A percentile compares a stretch with the other conserved stretches of the same genome.
Conservation (phyloP, 2,888 invertebrate species). For the Hemithea aestivaria region DNA sequence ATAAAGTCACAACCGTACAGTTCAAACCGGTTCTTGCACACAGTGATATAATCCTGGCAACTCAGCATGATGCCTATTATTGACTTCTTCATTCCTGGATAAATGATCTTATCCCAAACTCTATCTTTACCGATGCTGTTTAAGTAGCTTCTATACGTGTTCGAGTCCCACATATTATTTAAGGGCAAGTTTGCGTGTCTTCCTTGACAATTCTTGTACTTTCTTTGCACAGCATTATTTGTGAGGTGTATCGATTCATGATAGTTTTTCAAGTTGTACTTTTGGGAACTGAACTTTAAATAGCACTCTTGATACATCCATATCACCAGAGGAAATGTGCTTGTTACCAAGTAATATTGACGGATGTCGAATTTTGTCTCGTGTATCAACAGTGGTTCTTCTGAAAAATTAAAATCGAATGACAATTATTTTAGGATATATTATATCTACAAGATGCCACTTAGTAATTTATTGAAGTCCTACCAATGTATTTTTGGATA, state of each 20-base stretch:
- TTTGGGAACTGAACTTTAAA: constrained; percentile 91
- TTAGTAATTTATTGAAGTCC: constrained; percentile 24
- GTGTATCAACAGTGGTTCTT: constrained; percentile 88
- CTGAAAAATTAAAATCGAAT: constrained; percentile 62
- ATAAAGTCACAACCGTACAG: constrained; percentile 96
- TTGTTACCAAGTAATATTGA: constrained; percentile 92
- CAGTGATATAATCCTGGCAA: constrained; percentile 85
- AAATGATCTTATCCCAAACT: constrained; percentile 86
- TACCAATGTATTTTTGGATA: constrained; percentile 95
- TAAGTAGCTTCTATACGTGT: constrained; percentile 83
- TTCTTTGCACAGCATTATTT: constrained; percentile 91
- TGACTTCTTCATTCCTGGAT: constrained; percentile 90
- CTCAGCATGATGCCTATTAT: constrained; percentile 89
- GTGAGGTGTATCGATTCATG: constrained; percentile 93
- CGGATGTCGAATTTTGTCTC: constrained; percentile 95
- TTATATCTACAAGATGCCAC: not conserved
- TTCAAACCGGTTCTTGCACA: constrained; percentile 89
- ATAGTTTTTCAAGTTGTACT: constrained; percentile 86
- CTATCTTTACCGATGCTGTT: constrained; percentile 75
- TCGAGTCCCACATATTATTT: constrained; percentile 92
- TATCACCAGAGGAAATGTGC: constrained; percentile 86
- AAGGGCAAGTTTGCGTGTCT: constrained; percentile 83
- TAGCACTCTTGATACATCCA: constrained; percentile 94
- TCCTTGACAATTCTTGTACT: constrained; percentile 78
- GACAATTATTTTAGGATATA: not conserved